Percentiles rank a stretch among this genome's conserved stretches.
phyloP scores from a whole-genome alignment of 2,113 vertebrate genomes.

The Archilochus colubris region DNA sequence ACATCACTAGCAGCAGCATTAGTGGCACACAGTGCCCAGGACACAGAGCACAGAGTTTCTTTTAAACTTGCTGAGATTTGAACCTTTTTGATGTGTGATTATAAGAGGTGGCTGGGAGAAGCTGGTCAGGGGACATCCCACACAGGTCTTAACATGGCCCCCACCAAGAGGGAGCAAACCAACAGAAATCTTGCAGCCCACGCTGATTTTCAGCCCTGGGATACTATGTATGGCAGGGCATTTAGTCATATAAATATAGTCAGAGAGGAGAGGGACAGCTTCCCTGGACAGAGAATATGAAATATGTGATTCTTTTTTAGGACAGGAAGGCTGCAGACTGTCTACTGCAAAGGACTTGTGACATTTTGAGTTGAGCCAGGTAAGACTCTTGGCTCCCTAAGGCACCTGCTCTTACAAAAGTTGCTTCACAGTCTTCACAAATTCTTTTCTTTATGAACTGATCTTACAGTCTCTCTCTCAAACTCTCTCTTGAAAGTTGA shows the following conservation, averaged over 20 bases:
- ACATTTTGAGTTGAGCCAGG: constrained; percentile 12
- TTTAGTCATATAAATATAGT: not conserved
- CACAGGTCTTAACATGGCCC: accelerated
- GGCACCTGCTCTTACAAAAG: not conserved
- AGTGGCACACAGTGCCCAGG: not conserved
- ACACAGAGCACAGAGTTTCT: not conserved
- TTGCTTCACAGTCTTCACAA: not conserved
- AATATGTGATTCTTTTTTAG: not conserved
- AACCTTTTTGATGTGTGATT: not conserved
- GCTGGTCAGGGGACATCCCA: constrained; percentile 13
- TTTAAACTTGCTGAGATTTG: not conserved
- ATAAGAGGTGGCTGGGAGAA: not conserved
- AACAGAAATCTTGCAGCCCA: not conserved
- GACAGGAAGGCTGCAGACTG: not conserved
- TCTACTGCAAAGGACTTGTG: not conserved
- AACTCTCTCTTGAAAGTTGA: not conserved
- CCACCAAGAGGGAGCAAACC: not conserved
- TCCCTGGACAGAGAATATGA: not conserved
- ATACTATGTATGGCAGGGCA: not conserved
- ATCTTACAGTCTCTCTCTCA: not conserved
- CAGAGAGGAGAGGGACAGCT: not conserved
- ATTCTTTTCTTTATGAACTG: not conserved
- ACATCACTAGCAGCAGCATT: not conserved
- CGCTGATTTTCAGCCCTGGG: not conserved
- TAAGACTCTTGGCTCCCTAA: not conserved